phyloP scores from a whole-genome alignment of 2,888 invertebrate genomes.

The Hermaeophaga mercurialis region DNA sequence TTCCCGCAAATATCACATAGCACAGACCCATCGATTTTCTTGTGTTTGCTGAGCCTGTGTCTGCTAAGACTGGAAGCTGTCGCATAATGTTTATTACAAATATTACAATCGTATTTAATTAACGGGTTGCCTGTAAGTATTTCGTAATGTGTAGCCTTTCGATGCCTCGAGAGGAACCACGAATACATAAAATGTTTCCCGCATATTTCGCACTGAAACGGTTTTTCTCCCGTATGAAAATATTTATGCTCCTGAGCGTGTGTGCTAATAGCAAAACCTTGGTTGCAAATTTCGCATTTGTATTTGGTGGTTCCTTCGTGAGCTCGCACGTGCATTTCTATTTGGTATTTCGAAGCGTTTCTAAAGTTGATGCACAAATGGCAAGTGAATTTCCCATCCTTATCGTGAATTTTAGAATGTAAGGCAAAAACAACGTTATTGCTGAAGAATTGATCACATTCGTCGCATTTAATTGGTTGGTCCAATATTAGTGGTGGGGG shows the following conservation, averaged over 20 bases:
- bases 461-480: conserved; percentile 50
- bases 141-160: conserved; percentile 60
- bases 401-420: conserved; percentile 40
- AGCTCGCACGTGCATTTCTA: conserved; percentile 38
- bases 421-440: conserved; percentile 43
- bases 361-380: conserved; percentile 37
- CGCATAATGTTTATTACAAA: conserved; percentile 54
- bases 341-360: conserved; percentile 35
- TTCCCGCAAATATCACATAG: conserved; percentile 65
- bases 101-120: conserved; percentile 53
- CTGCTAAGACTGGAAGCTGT: conserved; percentile 49
- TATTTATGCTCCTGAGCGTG: conserved; percentile 48
- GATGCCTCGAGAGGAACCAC: conserved; percentile 62
- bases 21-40: conserved; percentile 58
- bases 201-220: conserved; percentile 43
- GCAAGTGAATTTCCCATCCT: conserved; percentile 39
- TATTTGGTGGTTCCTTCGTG: conserved; percentile 42
- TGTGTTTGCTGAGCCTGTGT: conserved; percentile 48
- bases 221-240: conserved; percentile 60
- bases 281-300: conserved; percentile 46
- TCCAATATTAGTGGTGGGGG: conserved; percentile 39
- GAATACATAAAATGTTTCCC: conserved; percentile 61
- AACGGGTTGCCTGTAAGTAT: conserved; percentile 50
- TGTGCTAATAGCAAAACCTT: conserved; percentile 41
- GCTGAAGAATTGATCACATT: conserved; percentile 50